Evolutionary conservation across 2,888 invertebrate genomes (phyloP).

Genomic region (Drosophila paranaensis): DNA sequence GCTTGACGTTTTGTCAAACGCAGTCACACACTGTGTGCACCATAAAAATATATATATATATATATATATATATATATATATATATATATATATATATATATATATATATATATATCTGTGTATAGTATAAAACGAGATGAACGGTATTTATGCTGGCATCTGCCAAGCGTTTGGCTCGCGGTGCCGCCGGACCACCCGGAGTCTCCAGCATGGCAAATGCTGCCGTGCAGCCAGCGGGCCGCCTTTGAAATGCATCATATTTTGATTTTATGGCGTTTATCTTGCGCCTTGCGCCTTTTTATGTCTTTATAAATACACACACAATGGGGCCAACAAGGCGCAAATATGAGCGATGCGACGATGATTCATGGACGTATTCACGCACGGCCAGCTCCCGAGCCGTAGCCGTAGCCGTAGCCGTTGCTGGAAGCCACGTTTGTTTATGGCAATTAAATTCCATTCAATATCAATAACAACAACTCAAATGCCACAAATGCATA

Average conservation of each 20-base stretch:
- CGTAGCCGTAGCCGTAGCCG: background rate
- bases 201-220: slow-evolving; percentile 7
- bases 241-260: slow-evolving; percentile 71
- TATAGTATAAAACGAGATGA: background rate
- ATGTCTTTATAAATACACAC: slow-evolving; percentile 78
- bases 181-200: slow-evolving; percentile 55
- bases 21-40: slow-evolving; percentile 53
- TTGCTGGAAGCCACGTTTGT: slow-evolving; percentile 52
- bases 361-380: slow-evolving; percentile 32
- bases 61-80: background rate
- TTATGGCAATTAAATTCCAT: slow-evolving; percentile 76
- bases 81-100: slow-evolving; percentile 5
- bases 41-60: slow-evolving; percentile 13
- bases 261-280: slow-evolving; percentile 66
- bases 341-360: slow-evolving; percentile 36
- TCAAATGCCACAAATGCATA: slow-evolving; percentile 16
- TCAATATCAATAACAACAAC: slow-evolving; percentile 58
- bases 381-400: slow-evolving; percentile 14
- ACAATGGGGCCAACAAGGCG: slow-evolving; percentile 31
- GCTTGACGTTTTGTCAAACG: slow-evolving; percentile 72
- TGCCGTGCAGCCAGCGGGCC: slow-evolving; percentile 40
- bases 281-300: slow-evolving; percentile 60
- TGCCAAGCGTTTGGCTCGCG: slow-evolving; percentile 10
- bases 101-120: background rate
- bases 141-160: slow-evolving; percentile 36